A percentile compares a stretch with the other conserved stretches of the same genome.
These are phyloP conservation scores for Parauchenoglanis punctatus DNA, from an alignment of 2,797 vertebrate species.

Conservation along the genomic window DNA sequence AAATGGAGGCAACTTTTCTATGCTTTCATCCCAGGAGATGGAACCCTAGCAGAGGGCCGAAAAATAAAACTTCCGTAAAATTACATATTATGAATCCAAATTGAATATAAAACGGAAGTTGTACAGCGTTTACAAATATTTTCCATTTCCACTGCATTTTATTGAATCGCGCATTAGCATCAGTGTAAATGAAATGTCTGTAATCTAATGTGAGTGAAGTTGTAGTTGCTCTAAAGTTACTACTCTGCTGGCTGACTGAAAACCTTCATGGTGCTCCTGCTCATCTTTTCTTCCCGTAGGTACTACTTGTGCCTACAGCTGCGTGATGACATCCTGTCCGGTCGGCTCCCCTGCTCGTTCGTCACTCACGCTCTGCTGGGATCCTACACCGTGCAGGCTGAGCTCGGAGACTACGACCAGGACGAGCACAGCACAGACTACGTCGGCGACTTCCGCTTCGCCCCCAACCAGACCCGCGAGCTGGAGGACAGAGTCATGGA, in stretches of 20 bases:
- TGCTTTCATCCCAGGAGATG: no score
- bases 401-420: slow-evolving; percentile 82
- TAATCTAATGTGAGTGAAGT: neutral
- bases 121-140: neutral
- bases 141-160: neutral
- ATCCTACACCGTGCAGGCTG: slow-evolving; percentile 86
- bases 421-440: slow-evolving; percentile 85
- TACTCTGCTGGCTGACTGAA: neutral
- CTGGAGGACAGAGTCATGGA: slow-evolving; percentile 89
- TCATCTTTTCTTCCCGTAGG: slow-evolving; percentile 65
- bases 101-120: neutral
- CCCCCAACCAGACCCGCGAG: slow-evolving; percentile 87
- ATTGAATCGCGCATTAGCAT: neutral
- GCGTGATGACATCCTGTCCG: slow-evolving; percentile 85
- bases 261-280: neutral
- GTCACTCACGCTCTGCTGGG: slow-evolving; percentile 87
- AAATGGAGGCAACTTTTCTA: neutral
- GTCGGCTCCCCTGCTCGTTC: slow-evolving; percentile 87
- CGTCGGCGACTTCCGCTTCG: slow-evolving; percentile 83
- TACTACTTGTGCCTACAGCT: slow-evolving; percentile 90
- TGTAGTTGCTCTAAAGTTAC: neutral
- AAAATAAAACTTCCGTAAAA: neutral
- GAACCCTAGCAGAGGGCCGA: no score
- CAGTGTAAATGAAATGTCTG: neutral
- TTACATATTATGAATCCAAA: neutral